These are phyloP conservation scores for Drosophila varians DNA, from an alignment of 1,140 invertebrate genomes.

Conservation along the genomic window DNA sequence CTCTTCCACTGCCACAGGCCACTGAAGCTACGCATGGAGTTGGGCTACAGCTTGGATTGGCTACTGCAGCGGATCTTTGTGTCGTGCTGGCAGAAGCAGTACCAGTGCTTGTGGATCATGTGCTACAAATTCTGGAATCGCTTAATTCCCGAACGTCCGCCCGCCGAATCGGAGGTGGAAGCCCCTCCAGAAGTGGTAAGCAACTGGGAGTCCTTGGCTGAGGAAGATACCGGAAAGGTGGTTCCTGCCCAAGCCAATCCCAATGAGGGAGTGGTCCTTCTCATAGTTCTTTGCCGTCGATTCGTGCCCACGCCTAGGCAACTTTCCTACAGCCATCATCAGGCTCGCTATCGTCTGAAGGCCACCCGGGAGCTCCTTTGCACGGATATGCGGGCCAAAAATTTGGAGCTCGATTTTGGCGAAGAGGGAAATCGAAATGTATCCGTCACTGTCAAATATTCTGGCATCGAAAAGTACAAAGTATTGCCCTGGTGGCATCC, in stretches of 20 bases:
- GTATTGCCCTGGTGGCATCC: constrained; percentile 79
- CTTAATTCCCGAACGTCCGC: neutral
- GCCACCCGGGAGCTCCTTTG: constrained; percentile 63
- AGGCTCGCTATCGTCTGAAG: constrained; percentile 38
- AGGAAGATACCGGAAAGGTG: neutral
- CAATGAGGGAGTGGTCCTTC: constrained; percentile 52
- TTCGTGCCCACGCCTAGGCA: constrained; percentile 60
- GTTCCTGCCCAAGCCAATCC: neutral
- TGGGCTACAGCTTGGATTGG: constrained; percentile 60
- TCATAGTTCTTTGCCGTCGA: constrained; percentile 54
- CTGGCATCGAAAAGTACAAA: constrained; percentile 56
- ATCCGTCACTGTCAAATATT: constrained; percentile 63
- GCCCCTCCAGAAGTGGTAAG: constrained; percentile 22
- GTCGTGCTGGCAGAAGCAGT: constrained; percentile 55
- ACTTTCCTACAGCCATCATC: constrained; percentile 50
- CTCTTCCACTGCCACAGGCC: constrained; percentile 61
- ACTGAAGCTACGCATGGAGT: constrained; percentile 46
- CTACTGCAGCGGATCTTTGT: constrained; percentile 55
- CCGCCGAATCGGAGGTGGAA: neutral
- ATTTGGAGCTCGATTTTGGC: constrained; percentile 70
- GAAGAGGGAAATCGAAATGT: constrained; percentile 33
- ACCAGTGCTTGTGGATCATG: constrained; percentile 59
- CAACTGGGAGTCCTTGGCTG: constrained; percentile 50
- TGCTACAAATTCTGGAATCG: constrained; percentile 65
- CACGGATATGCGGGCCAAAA: constrained; percentile 68